Percentiles rank a stretch among this genome's conserved stretches.
Evolutionary conservation across 2,113 vertebrate species (phyloP).

Genomic region (Alces alces): DNA sequence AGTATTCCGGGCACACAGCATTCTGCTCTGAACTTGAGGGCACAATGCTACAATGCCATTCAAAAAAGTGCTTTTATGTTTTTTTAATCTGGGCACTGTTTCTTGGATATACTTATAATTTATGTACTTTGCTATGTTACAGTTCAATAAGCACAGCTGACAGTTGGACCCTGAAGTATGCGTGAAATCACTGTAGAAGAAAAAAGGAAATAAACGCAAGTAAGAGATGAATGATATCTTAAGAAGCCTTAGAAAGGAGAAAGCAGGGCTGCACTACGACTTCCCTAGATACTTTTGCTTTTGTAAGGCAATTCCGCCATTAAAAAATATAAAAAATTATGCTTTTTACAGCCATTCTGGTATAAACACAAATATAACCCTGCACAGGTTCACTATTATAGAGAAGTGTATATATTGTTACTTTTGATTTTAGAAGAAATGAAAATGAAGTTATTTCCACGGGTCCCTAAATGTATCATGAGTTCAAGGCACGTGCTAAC

Average conservation of each 20-base stretch:
- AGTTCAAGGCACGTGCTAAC: neutral
- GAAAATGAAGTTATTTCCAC: conserved; percentile 18
- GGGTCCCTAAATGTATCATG: neutral
- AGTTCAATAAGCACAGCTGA: neutral
- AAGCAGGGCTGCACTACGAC: neutral
- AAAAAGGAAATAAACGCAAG: neutral
- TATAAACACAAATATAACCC: neutral
- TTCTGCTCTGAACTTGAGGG: neutral
- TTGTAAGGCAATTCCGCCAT: neutral
- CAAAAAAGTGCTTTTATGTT: neutral
- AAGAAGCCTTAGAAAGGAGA: neutral
- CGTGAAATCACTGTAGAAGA: neutral
- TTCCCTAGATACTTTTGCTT: neutral
- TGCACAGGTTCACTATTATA: neutral
- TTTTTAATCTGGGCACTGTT: neutral
- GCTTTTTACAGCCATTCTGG: neutral
- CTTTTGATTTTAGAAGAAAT: conserved; percentile 28
- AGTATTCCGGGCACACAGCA: neutral
- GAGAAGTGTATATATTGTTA: neutral
- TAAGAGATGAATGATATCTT: neutral
- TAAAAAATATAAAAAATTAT: neutral
- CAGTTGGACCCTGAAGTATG: neutral
- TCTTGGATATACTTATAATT: neutral
- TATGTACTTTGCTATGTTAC: neutral
- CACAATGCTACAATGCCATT: neutral